Conservation (phyloP, 23 tunicate species). For the Trididemnum clinides region DNA sequence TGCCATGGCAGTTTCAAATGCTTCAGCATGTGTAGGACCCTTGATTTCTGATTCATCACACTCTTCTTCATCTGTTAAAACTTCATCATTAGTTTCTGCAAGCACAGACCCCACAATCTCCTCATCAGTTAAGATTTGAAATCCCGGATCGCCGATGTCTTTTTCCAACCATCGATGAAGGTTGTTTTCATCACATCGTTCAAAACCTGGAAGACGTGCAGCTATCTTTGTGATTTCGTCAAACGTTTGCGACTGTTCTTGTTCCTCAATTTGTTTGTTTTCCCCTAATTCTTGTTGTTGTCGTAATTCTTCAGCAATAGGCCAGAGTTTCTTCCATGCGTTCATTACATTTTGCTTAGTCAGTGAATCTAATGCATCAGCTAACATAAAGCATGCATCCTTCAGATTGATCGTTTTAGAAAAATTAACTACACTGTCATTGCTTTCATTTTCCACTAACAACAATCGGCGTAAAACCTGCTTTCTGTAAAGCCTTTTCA, state of each 20-base stretch:
- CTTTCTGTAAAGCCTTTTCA: slow-evolving; percentile 35
- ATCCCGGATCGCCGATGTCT: slow-evolving; percentile 26
- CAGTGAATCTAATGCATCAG: slow-evolving; percentile 35
- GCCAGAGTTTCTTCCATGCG: slow-evolving; percentile 35
- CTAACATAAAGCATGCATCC: slow-evolving; percentile 3
- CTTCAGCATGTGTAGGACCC: slow-evolving; percentile 31
- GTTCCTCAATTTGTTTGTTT: slow-evolving; percentile 13
- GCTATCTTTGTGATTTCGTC: slow-evolving; percentile 27
- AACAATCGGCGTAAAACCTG: slow-evolving; percentile 24
- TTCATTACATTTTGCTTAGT: slow-evolving; percentile 30
- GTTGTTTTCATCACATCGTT: slow-evolving; percentile 25
- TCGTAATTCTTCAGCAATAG: slow-evolving; percentile 24
- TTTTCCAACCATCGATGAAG: slow-evolving; percentile 33
- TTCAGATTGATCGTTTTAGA: slow-evolving; percentile 28
- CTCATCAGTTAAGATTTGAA: slow-evolving; percentile 25
- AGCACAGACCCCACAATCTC: slow-evolving; percentile 30
- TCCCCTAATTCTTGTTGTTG: slow-evolving; percentile 30
- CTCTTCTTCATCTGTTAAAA: slow-evolving; percentile 31
- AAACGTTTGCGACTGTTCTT: slow-evolving; percentile 29
- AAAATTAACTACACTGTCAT: slow-evolving; percentile 21
- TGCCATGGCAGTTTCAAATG: slow-evolving; percentile 31
- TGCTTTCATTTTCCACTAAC: slow-evolving; percentile 32
- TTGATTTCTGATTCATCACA: slow-evolving; percentile 22
- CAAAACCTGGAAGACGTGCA: slow-evolving; percentile 35
- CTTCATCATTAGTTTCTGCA: slow-evolving; percentile 24